These are phyloP conservation scores for Oryzias celebensis DNA, from an alignment of 2,113 vertebrate species.

Conservation along the genomic window DNA sequence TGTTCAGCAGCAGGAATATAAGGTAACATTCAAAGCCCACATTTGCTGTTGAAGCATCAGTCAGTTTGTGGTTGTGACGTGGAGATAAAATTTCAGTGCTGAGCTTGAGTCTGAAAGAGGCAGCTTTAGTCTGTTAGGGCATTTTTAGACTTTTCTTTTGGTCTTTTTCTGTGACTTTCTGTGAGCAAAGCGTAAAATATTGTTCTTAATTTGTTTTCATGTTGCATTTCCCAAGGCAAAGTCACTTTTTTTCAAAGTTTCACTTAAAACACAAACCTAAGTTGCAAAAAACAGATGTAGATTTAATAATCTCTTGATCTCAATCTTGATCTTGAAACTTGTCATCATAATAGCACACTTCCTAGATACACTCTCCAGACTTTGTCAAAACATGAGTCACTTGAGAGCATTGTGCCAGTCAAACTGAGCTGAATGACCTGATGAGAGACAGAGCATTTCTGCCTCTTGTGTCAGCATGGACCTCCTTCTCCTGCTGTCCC, in stretches of 20 bases:
- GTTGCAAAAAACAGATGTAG: too few species aligned
- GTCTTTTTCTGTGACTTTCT: too few species aligned
- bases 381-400: not conserved
- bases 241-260: too few species aligned
- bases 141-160: too few species aligned
- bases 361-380: not conserved
- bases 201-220: too few species aligned
- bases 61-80: conserved; percentile 61
- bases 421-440: conserved; percentile 36
- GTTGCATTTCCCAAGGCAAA: too few species aligned
- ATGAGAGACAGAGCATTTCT: conserved; percentile 33
- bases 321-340: not conserved
- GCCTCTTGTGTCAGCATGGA: conserved; percentile 52
- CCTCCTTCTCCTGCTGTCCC: conserved; percentile 84
- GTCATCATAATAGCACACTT: not conserved
- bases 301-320: not conserved
- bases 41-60: conserved; percentile 55
- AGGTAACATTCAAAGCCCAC: conserved; percentile 52
- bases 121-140: not conserved
- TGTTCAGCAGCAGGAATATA: conserved; percentile 47
- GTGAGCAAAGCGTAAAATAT: too few species aligned
- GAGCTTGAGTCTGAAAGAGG: conserved; percentile 34
- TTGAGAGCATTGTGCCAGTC: conserved; percentile 1
- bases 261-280: too few species aligned
- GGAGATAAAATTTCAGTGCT: conserved; percentile 35